phyloP scores from a whole-genome alignment of 1,140 invertebrate species.

The Neotoxoptera formosana region DNA sequence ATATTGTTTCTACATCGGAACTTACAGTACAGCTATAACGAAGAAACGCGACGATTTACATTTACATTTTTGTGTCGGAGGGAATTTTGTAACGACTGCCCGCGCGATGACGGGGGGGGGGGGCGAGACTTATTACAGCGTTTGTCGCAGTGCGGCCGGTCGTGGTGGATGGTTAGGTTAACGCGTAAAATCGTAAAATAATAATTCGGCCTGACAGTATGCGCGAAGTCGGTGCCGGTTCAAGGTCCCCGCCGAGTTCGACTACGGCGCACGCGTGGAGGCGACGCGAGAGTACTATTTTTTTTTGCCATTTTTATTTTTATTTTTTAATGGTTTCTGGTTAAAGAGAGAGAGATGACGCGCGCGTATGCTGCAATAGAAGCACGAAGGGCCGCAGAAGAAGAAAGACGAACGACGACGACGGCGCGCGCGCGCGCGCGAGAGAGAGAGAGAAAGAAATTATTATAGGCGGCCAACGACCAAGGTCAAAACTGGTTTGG shows the following conservation, averaged over 20 bases:
- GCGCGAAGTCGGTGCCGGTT: conserved; percentile 44
- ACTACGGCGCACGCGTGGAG: neutral
- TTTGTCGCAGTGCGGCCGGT: neutral
- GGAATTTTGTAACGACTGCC: conserved; percentile 39
- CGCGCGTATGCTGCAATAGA: neutral
- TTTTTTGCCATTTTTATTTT: conserved; percentile 41
- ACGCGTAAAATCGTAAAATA: conserved; percentile 55
- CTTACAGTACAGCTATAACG: neutral
- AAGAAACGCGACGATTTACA: neutral
- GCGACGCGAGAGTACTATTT: neutral
- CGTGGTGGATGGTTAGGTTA: conserved; percentile 10
- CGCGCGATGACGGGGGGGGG: neutral
- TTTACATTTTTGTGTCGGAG: neutral
- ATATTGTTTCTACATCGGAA: neutral
- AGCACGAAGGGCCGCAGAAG: neutral
- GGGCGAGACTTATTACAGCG: neutral
- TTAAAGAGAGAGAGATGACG: neutral
- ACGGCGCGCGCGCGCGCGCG: neutral
- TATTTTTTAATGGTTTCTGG: conserved; percentile 43
- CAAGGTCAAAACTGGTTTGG: conserved; percentile 53
- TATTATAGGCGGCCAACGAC: conserved; percentile 39
- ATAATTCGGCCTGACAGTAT: conserved; percentile 49
- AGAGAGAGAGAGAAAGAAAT: conserved; percentile 11
- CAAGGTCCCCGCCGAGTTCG: neutral
- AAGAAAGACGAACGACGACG: neutral